Conservation (phyloP, 2,888 invertebrate genomes). For the Xylota segnis region DNA sequence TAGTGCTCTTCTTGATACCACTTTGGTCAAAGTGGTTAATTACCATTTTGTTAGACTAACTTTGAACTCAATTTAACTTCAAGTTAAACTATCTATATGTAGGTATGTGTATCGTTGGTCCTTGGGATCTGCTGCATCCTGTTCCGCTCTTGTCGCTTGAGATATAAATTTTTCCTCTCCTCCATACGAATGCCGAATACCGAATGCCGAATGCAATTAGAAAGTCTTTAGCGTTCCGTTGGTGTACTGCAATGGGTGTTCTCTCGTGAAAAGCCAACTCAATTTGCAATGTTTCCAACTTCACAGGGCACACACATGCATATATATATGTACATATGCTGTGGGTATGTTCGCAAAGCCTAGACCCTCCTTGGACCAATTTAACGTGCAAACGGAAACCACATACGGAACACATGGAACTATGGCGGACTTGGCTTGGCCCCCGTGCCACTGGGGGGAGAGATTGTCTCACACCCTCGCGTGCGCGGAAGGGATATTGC, state of each 20-base stretch:
- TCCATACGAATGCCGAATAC: not conserved
- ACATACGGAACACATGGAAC: slow-evolving; percentile 15
- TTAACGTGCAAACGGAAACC: slow-evolving; percentile 53
- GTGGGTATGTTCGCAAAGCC: not conserved
- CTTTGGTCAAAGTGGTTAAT: slow-evolving; percentile 66
- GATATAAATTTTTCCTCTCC: not conserved
- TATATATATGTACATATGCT: too few relatives aligned
- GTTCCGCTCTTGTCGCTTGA: not conserved
- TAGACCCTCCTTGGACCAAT: not conserved
- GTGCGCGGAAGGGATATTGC: slow-evolving; percentile 38
- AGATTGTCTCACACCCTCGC: not conserved
- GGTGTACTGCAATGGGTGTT: slow-evolving; percentile 16
- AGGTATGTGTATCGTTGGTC: slow-evolving; percentile 7
- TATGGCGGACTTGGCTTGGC: not conserved
- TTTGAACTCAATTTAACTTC: slow-evolving; percentile 66
- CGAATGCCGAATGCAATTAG: slow-evolving; percentile 55
- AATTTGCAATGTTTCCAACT: slow-evolving; percentile 62
- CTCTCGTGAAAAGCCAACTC: slow-evolving; percentile 49
- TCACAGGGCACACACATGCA: slow-evolving; percentile 24
- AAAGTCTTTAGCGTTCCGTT: slow-evolving; percentile 50
- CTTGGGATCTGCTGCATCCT: slow-evolving; percentile 13
- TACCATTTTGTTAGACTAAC: slow-evolving; percentile 65
- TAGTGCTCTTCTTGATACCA: slow-evolving; percentile 21
- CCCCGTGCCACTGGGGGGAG: not conserved
- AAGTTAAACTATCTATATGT: slow-evolving; percentile 15